Base-by-base conservation (phyloP, 2,113 vertebrate genomes). In the Cottus gobio region DNA sequence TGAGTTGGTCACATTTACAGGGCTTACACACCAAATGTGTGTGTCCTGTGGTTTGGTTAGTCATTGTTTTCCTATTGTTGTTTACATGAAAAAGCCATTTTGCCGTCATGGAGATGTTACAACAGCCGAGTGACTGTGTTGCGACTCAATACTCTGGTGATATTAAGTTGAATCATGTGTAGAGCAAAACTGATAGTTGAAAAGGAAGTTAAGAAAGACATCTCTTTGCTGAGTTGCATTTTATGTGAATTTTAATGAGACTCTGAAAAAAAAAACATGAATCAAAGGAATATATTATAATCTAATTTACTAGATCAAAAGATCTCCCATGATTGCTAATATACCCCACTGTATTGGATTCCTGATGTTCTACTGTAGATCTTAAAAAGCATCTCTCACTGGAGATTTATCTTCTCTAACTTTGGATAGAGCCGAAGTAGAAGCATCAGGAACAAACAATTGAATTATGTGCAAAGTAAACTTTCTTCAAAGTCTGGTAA, bases 201-300 rank as follows among this genome's bases (percentile, higher is more conserved):
- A 87, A 81, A 34, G 28, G 61, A 88, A 91, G 89, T 87, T 91
- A 93, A 93, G 84, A 87, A 85, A 90, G 85, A 92, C 82, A 75
- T 90, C 66, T 86, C 86, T 91, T 91, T 91, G 90, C 91, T 90
- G 91, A 92, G 77, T 90, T 92, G 90, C 90, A 77, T 88, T 92
- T 92, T 89, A 88, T 81, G 83, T 70, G 90, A 84, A 91, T 92
- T 85, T 91, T 87, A 91, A 93, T 91, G 90, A 92, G 85, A 85
- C 80, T 83, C 57, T 79, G 75, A 50, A 69, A 81, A 79, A 79
- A 88, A 82, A 90, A 85, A 85, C 68, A 83, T 77, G 89, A 93
- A 93, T 93, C 90, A 91, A 93, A 93, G 87, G 91, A 94, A 95
- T 93, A 93, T 79, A 93, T 93, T 93, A 94, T 85, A 94, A 93